A percentile compares a stretch with the other conserved stretches of the same genome.
phyloP scores from a whole-genome alignment of 2,113 vertebrate species.

The Halcyon malimbica region DNA sequence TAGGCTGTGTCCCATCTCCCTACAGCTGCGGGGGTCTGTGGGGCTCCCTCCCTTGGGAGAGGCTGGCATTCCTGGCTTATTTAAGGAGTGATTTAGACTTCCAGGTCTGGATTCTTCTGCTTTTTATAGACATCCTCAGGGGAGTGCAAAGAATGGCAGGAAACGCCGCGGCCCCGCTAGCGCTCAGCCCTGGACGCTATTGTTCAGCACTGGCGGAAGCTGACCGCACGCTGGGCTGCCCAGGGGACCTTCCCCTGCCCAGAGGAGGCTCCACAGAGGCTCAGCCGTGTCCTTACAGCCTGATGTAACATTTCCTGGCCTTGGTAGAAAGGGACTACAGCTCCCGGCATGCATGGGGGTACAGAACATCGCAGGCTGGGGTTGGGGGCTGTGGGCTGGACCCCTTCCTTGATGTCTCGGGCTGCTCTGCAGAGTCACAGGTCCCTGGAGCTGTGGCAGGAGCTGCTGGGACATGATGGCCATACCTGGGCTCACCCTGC shows the following conservation, averaged over 20 bases:
- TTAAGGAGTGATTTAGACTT: background rate
- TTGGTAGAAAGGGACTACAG: background rate
- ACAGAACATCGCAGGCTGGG: fast-evolving
- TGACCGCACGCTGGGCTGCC: background rate
- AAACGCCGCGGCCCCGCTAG: background rate
- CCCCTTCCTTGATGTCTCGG: fast-evolving
- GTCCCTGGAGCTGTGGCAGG: background rate
- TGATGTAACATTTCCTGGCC: background rate
- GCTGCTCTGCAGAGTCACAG: background rate
- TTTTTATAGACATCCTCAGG: conserved; percentile 25
- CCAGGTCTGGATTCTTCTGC: conserved; percentile 16
- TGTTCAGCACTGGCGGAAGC: background rate
- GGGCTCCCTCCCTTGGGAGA: background rate
- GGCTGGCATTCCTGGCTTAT: background rate
- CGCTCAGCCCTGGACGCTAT: background rate
- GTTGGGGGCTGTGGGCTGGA: background rate
- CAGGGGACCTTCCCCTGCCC: background rate
- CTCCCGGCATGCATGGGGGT: background rate
- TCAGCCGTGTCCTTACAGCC: background rate
- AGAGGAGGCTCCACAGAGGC: background rate
- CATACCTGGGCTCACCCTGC: fast-evolving
- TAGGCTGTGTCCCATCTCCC: background rate
- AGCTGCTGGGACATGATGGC: background rate
- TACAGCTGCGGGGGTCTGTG: fast-evolving
- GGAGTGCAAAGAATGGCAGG: conserved; percentile 37